Base-by-base conservation (phyloP, 2,797 vertebrate genomes). In the Falco peregrinus region DNA sequence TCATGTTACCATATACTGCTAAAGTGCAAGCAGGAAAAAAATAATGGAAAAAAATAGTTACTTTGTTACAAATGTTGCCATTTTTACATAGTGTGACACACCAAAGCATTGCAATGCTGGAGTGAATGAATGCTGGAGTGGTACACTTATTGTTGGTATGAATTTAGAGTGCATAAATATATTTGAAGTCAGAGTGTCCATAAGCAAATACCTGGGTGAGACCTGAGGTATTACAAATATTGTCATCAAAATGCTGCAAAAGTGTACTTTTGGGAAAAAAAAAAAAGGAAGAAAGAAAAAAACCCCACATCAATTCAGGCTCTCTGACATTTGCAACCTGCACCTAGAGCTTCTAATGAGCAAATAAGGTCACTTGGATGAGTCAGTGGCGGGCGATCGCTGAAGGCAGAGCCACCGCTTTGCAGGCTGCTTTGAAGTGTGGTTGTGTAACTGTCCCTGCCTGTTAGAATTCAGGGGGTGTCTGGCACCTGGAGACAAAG, bases 291-390 rank as follows among this genome's bases (percentile, higher is more conserved):
- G 35, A 35, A 35, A 35, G 35, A 35, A 35, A 35, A 35, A 35
- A 35, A 35, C 35, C 35, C 35, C 35, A 25, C 93, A 84, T 93
- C 97, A 97, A 97, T 94, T 96, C 83, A 75, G 60, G 54, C 69
- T 94, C 73, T 77, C 63, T 97, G 97, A 96, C 96, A 97, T 98
- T 97, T 98, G 94, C 96, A 98, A 29, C 39, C 29, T 96, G 70
- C 93, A 96, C 92, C 95, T 91, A 84, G 69, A 95, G 89, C 94
- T 96, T 92, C 95, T 98, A 98, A 97, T 97, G 97, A 98, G 96
- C 95, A 97, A 96, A 95, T 93, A 96, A 98, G 97, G 97, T 98
- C 95, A 93, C 80, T 97, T 74, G 93, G 96, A 95, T 96, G 94
- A 98, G 93, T 98, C 96, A 92, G 87, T 96, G 56, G 87, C 31